Percentiles rank a stretch among this genome's conserved stretches.
phyloP scores from a whole-genome alignment of 1,140 invertebrate genomes.

The Onthophagus taurus region DNA sequence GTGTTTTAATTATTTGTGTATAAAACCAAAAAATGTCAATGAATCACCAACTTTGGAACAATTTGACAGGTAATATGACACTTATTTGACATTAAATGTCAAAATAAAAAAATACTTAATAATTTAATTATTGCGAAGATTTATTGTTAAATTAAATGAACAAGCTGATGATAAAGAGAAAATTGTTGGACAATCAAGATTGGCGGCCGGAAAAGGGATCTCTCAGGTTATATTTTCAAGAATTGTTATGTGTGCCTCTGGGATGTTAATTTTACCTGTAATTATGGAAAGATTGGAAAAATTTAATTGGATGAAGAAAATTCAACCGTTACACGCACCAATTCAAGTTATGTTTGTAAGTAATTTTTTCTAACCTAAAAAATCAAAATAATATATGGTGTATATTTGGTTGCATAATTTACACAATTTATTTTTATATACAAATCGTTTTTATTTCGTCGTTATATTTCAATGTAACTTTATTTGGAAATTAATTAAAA shows the following conservation, averaged over 20 bases:
- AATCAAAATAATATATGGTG: neutral
- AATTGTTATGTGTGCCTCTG: slow-evolving; percentile 85
- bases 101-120: no score
- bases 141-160: no score
- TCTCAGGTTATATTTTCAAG: slow-evolving; percentile 75
- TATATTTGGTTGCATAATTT: neutral
- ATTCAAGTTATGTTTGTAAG: slow-evolving; percentile 71
- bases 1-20: no score
- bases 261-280: slow-evolving; percentile 72
- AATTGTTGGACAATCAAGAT: slow-evolving; percentile 66
- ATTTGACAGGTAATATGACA: no score
- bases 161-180: slow-evolving; percentile 71
- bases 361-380: neutral
- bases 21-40: no score
- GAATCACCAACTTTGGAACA: no score
- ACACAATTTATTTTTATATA: slow-evolving; percentile 35
- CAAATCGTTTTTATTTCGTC: no score
- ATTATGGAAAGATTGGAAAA: slow-evolving; percentile 71
- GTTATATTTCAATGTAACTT: no score
- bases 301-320: slow-evolving; percentile 60
- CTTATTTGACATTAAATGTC: no score
- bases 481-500: no score
- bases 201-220: slow-evolving; percentile 75
- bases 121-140: no score
- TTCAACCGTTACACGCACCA: slow-evolving; percentile 60